Evolutionary conservation across 2,113 vertebrate genomes (phyloP), one percentile per base, ranked within the genome.

Genomic region (Notothenia coriiceps): DNA sequence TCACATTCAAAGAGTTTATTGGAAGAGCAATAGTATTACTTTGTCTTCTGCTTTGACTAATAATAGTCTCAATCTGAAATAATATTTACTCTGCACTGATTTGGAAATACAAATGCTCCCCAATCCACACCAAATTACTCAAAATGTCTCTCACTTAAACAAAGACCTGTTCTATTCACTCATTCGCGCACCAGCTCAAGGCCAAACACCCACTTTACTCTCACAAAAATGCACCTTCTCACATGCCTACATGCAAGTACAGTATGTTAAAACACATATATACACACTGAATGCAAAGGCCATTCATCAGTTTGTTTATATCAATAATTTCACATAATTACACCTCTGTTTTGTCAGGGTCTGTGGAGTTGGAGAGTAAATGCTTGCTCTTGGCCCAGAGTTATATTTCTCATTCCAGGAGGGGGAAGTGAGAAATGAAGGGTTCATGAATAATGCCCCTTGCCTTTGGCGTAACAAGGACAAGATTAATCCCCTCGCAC

Each of bases 301-400:
- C 79, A 85, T 91, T 84, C 78, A 86, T 92, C 88, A 91, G 74
- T 84, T 81, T 87, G 81, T 88, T 87, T 89, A 88, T 89, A 82
- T 90, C 87, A 88, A 89, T 88, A 92, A 89, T 91, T 92, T 87
- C 83, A 89, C 77, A 81, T 88, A 90, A 94, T 92, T 92, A 90
- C 86, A 65, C 47, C 80, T 65, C 43, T 91, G 86, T 88, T 90
- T 86, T 90, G 88, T 92, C 89, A 88, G 89, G 77, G 75, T 90
- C 80, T 6, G 29, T 4, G 9, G 80, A 85, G 83, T 77, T 84
- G 70, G 51, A 89, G 81, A 79, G 80, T 54, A 84, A 90, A 87
- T 63, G 79, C 70, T 79, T 56, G 59, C 67, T 86, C 86, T 81
- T 90, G 88, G 89, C 93, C 90, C 78, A 1, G 78, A 77, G 66